Evolutionary conservation across 2,113 vertebrate genomes (phyloP).

Genomic region (Syrrhaptes paradoxus): DNA sequence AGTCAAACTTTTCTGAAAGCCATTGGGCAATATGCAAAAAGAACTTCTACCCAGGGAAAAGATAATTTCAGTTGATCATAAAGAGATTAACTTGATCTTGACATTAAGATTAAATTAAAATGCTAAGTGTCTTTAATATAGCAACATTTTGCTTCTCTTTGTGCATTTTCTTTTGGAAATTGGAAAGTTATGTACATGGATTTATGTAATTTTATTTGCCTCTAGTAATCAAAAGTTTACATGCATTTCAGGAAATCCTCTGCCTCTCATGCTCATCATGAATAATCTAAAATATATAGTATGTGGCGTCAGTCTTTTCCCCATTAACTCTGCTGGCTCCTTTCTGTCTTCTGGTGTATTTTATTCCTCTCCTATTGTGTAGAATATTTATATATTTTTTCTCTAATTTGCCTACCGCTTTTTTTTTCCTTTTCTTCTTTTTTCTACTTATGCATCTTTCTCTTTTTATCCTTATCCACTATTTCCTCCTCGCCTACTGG

Average conservation of each 20-base stretch:
- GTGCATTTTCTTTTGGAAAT: background rate
- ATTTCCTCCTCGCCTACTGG: background rate
- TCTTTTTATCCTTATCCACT: background rate
- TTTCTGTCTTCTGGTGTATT: background rate
- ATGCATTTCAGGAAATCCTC: background rate
- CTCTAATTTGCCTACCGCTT: background rate
- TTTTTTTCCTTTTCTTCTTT: background rate
- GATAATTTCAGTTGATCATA: background rate
- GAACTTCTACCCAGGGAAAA: background rate
- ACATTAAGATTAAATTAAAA: constrained; percentile 1
- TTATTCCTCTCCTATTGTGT: background rate
- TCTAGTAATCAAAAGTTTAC: background rate
- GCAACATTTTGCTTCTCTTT: background rate
- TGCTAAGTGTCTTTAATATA: background rate
- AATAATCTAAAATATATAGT: background rate
- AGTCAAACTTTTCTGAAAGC: background rate
- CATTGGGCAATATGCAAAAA: background rate
- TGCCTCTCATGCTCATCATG: background rate
- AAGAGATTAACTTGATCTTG: background rate
- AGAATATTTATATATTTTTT: background rate
- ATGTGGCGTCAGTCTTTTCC: background rate
- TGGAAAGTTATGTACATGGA: background rate
- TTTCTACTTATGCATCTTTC: background rate
- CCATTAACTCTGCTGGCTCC: background rate
- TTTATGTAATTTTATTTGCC: background rate